Conservation (phyloP, 2,888 invertebrate species). For the Phaonia tiefii region DNA sequence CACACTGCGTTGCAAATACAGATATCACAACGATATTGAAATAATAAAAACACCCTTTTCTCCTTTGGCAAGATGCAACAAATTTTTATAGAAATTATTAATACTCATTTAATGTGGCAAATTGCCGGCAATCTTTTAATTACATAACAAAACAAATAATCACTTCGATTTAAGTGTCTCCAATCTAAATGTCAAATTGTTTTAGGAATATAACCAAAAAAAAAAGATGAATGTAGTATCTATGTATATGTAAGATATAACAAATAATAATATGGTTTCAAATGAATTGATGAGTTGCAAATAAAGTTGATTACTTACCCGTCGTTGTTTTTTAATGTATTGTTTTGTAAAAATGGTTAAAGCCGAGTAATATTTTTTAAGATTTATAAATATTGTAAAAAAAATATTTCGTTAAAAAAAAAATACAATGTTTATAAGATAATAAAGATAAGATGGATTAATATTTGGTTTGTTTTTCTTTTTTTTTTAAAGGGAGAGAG, state of each 20-base stretch:
- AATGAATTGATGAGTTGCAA: slow-evolving; percentile 62
- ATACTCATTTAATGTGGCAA: no score
- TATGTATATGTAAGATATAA: background rate
- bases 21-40: no score
- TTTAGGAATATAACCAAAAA: no score
- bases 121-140: no score
- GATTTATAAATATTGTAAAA: slow-evolving; percentile 69
- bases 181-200: no score
- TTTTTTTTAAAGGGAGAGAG: slow-evolving; percentile 52
- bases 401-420: slow-evolving; percentile 51
- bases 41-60: no score
- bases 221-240: background rate
- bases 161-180: no score
- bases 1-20: no score
- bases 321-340: slow-evolving; percentile 36
- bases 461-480: slow-evolving; percentile 51
- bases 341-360: slow-evolving; percentile 59
- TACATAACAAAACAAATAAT: no score
- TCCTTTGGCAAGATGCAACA: no score
- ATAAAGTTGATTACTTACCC: slow-evolving; percentile 64
- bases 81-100: no score
- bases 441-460: slow-evolving; percentile 65
- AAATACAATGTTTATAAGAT: slow-evolving; percentile 57
- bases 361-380: slow-evolving; percentile 57
- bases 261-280: slow-evolving; percentile 35